Conservation (phyloP, 2,113 vertebrate species). For the Odontesthes bonariensis region DNA sequence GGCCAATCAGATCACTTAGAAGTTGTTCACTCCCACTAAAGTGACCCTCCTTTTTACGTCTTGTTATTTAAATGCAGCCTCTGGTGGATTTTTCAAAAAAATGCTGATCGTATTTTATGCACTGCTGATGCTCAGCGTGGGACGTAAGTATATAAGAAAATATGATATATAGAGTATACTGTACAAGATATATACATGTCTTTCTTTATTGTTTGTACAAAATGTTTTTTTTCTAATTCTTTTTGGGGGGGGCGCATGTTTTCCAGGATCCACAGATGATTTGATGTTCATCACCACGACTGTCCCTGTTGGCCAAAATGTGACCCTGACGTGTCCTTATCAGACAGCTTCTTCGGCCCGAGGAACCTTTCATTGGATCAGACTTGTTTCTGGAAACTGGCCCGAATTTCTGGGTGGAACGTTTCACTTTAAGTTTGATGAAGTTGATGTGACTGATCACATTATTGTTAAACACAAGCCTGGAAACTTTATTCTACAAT, state of each 20-base stretch:
- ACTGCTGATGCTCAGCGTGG: conserved; percentile 8
- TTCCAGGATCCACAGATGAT: conserved; percentile 24
- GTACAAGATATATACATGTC: background rate
- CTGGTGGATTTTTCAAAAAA: background rate
- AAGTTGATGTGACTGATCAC: background rate
- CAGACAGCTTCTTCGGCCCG: rapidly evolving
- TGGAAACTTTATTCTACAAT: conserved; percentile 48
- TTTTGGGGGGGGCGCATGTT: background rate
- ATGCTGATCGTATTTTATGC: conserved; percentile 31
- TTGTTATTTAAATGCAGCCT: background rate
- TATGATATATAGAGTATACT: background rate
- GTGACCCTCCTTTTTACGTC: background rate
- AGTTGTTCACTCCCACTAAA: conserved; percentile 31
- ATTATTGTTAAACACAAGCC: conserved; percentile 33
- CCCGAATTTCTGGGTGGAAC: conserved; percentile 44
- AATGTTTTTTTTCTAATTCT: background rate
- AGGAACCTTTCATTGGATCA: conserved; percentile 35
- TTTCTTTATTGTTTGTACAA: background rate
- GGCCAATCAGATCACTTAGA: conserved; percentile 45
- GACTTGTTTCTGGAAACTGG: conserved; percentile 43
- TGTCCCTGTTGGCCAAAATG: conserved; percentile 32
- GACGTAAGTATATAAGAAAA: conserved; percentile 24
- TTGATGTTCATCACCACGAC: background rate
- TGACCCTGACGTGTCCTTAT: conserved; percentile 25
- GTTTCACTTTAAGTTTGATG: rapidly evolving